Base-by-base conservation (phyloP, 2,888 invertebrate species). In the Nipponacmea schrenckii region DNA sequence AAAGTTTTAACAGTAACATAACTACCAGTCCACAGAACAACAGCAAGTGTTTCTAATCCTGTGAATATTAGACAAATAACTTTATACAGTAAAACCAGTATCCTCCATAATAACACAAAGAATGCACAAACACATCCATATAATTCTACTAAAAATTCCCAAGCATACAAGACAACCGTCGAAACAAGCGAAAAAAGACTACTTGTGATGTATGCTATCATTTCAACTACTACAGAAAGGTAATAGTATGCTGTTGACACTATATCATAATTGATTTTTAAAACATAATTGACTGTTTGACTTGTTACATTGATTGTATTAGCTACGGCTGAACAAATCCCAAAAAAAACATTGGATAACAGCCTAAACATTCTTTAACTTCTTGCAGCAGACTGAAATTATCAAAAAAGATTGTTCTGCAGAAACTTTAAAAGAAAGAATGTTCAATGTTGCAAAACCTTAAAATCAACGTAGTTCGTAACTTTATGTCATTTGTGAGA, bases 91-190 rank as follows among this genome's bases (percentile, higher is more conserved):
- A 77, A 50, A 31, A 77, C 46, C 14, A 71, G 8, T 48, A 77
- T 62, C 31, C 64, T 74, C 77, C 75, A 75, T 62, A 75, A 26
- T 8, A 77, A 68, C n/a, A 70, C 50, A 24, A 71, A 17, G 2
- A 77, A 46, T 10, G 73, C 69, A 45, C 64, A 67, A 8, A 74
- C 39, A 46, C 77, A 77, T n/a, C 48, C 63, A 48, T 68, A 68
- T 12, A 77, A 46, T 67, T 80, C 78, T 12, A 62, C 17, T 15
- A 75, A 50, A 66, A 78, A 77, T 46, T 77, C 76, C 27, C 70
- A 44, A 12, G 74, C 56, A 31, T 67, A 73, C 20, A 62, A 48
- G 20, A 66, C 17, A 10, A 72, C 46, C n/a, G 72, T 67, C 15
- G 67, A 31, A 14, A 71, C 26, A 27, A 45, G 26, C 14, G 50